Conservation (phyloP, 2,113 vertebrate genomes). For the Prolemur simus region DNA sequence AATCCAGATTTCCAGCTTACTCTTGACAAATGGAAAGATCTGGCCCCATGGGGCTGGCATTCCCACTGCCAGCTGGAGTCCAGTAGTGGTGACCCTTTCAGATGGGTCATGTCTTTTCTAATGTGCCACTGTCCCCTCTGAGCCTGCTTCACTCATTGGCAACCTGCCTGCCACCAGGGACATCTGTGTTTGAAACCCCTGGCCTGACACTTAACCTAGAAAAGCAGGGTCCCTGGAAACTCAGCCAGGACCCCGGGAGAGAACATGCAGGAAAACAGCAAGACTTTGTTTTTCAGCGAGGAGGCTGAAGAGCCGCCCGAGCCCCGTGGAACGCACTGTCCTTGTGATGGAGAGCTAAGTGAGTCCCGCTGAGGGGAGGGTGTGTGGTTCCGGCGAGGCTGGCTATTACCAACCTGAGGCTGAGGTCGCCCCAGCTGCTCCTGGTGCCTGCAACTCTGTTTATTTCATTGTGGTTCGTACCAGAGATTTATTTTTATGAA, state of each 20-base stretch:
- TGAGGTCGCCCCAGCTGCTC: slow-evolving; percentile 74
- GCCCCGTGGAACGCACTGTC: background rate
- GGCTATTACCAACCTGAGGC: slow-evolving; percentile 68
- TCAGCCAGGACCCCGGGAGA: background rate
- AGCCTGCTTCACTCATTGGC: background rate
- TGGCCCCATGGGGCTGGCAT: background rate
- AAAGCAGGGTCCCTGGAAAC: background rate
- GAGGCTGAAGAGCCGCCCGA: background rate
- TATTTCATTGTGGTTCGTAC: slow-evolving; percentile 76
- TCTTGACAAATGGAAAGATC: background rate
- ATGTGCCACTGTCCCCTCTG: background rate
- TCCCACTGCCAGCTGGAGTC: background rate
- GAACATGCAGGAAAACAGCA: background rate
- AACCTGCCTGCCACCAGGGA: background rate
- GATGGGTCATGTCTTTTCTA: background rate
- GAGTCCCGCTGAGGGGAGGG: slow-evolving; percentile 51
- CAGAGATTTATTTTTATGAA: slow-evolving; percentile 81
- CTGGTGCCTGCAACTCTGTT: slow-evolving; percentile 56
- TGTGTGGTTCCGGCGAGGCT: slow-evolving; percentile 41
- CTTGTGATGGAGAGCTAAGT: slow-evolving; percentile 54
- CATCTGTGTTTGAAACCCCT: background rate
- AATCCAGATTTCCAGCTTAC: background rate
- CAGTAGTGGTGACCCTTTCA: background rate
- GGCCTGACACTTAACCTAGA: background rate
- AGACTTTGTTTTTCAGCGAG: slow-evolving; percentile 39